Evolutionary conservation across 2,797 vertebrate species (phyloP).

Genomic region (Brotula barbata): DNA sequence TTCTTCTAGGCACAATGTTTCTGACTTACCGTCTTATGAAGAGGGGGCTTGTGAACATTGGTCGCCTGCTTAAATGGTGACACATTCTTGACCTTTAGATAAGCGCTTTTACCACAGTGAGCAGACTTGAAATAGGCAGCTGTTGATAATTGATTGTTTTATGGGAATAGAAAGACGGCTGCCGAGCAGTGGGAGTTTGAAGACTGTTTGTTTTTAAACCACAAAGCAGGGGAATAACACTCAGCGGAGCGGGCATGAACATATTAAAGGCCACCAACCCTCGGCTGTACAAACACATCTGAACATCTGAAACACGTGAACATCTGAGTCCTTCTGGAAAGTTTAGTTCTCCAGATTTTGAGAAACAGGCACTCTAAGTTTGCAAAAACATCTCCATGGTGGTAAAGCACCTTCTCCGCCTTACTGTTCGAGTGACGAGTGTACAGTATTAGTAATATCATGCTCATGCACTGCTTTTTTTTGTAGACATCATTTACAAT

Average conservation of each 20-base stretch:
- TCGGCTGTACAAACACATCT: conserved; percentile 24
- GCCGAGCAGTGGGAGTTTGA: conserved; percentile 71
- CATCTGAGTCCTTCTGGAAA: conserved; percentile 58
- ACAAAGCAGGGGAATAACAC: conserved; percentile 71
- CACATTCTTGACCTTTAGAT: conserved; percentile 74
- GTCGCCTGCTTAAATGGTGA: conserved; percentile 54
- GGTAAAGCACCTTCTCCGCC: conserved; percentile 2
- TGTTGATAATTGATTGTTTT: conserved; percentile 69
- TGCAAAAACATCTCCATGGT: conserved; percentile 20
- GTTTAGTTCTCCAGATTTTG: conserved; percentile 38
- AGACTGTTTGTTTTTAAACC: conserved; percentile 56
- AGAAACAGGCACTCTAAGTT: conserved; percentile 41
- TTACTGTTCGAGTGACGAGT: neutral
- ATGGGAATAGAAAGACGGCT: conserved; percentile 56
- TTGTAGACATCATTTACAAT: no score
- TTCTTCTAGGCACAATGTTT: conserved; percentile 43
- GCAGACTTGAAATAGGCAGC: conserved; percentile 9
- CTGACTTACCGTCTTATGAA: conserved; percentile 35
- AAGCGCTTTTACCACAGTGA: conserved; percentile 58
- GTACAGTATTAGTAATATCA: no score
- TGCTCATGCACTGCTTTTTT: no score
- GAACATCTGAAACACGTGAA: no score
- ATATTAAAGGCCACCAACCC: conserved; percentile 44
- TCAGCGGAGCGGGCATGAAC: conserved; percentile 53
- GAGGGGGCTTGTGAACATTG: conserved; percentile 48